phyloP scores from a whole-genome alignment of 2,888 invertebrate genomes.

The Drosophila yooni region DNA sequence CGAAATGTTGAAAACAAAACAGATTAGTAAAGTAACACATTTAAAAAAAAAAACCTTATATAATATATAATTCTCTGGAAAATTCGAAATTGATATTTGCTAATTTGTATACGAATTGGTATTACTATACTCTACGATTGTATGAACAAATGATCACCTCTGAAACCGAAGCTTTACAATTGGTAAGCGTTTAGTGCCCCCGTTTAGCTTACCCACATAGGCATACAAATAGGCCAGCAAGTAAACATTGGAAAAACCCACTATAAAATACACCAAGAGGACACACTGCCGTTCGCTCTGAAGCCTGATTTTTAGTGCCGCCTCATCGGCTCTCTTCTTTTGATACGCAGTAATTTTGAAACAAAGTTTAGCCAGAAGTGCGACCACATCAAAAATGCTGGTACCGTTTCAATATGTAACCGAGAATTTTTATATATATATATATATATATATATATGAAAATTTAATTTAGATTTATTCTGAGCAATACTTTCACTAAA shows the following conservation, averaged over 20 bases:
- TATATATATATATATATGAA: not conserved
- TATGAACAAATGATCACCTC: not conserved
- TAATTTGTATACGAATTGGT: not conserved
- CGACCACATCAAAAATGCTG: constrained; percentile 58
- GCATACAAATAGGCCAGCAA: constrained; percentile 41
- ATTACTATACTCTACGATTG: not conserved
- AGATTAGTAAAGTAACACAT: not conserved
- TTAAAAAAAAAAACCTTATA: not conserved
- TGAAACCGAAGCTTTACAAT: not conserved
- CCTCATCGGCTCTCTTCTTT: constrained; percentile 52
- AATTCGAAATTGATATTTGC: not conserved
- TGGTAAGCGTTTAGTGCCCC: not conserved
- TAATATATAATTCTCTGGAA: not conserved
- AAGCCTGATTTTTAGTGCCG: constrained; percentile 33
- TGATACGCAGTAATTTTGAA: constrained; percentile 52
- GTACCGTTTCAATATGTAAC: not conserved
- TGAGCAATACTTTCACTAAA: constrained; percentile 28
- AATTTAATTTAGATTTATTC: constrained; percentile 40
- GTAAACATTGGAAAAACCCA: constrained; percentile 35
- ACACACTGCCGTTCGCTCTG: constrained; percentile 42
- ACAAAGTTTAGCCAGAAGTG: constrained; percentile 45
- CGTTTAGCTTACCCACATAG: constrained; percentile 47
- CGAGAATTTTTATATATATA: not conserved
- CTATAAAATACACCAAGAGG: constrained; percentile 30
- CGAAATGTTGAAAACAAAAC: not conserved